Evolutionary conservation across 2,888 invertebrate genomes (phyloP).

Genomic region (Acronicta aceris): DNA sequence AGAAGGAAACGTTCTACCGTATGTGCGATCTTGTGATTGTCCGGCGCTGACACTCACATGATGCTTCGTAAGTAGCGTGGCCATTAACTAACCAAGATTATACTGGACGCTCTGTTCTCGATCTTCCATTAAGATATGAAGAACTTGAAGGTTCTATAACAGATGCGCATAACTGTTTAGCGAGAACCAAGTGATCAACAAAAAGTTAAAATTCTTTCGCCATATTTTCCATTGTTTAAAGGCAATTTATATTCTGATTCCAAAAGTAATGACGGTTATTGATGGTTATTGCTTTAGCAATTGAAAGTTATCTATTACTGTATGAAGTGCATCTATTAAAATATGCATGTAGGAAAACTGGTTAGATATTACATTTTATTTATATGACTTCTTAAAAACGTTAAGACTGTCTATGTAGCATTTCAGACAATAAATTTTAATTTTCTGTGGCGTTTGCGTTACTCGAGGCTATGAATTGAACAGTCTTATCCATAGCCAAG

Average conservation of each 20-base stretch:
- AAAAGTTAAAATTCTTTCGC: conserved; percentile 30
- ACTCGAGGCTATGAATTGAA: conserved; percentile 59
- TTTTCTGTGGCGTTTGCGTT: conserved; percentile 8
- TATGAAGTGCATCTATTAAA: conserved; percentile 2
- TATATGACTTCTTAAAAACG: conserved; percentile 6
- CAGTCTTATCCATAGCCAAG: conserved; percentile 15
- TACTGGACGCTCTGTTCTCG: conserved; percentile 3
- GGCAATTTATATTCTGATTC: conserved; percentile 31
- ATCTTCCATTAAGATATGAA: conserved; percentile 33
- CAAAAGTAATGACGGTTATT: conserved; percentile 24
- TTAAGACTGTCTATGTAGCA: neutral
- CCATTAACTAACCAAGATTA: conserved; percentile 1
- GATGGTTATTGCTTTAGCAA: conserved; percentile 19
- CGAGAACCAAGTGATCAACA: conserved; percentile 21
- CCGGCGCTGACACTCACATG: neutral
- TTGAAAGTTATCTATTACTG: conserved; percentile 14
- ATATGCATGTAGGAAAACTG: too few species aligned
- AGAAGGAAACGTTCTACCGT: neutral
- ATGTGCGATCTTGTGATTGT: neutral
- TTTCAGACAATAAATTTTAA: conserved; percentile 9
- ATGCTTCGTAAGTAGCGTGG: neutral
- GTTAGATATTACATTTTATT: neutral
- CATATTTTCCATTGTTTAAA: conserved; percentile 24
- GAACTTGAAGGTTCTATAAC: conserved; percentile 17
- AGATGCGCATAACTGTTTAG: conserved; percentile 35